Evolutionary conservation across 2,797 vertebrate genomes (phyloP).

Genomic region (Periophthalmus magnuspinnatus): DNA sequence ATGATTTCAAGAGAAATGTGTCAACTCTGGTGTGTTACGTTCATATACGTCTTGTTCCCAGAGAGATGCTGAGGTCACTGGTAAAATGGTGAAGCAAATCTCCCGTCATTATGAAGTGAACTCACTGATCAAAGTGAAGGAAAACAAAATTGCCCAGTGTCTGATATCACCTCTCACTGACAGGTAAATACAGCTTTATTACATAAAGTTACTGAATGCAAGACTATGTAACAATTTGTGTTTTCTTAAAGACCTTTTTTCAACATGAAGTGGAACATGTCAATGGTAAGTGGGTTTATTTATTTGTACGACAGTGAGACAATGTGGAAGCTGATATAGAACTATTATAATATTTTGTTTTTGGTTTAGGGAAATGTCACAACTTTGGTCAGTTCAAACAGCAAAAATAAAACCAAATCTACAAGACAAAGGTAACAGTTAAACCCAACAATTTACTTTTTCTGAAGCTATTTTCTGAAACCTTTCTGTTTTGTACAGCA

Average conservation of each 20-base stretch:
- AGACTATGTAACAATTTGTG: not conserved
- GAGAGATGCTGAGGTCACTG: constrained; percentile 54
- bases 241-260: constrained; percentile 51
- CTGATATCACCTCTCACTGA: constrained; percentile 31
- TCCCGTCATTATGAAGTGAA: constrained; percentile 65
- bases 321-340: not conserved
- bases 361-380: constrained; percentile 41
- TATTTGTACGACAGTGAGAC: not conserved
- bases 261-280: constrained; percentile 51
- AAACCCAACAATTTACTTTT: not conserved
- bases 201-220: not conserved
- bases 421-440: constrained; percentile 52
- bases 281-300: constrained; percentile 55
- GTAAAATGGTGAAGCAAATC: constrained; percentile 72
- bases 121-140: constrained; percentile 26
- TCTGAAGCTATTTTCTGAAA: not conserved
- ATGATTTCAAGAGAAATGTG: too few relatives aligned
- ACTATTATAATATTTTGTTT: constrained; percentile 21
- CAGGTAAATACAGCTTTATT: constrained; percentile 49
- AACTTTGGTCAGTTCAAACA: constrained; percentile 40
- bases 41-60: constrained; percentile 25
- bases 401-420: constrained; percentile 34
- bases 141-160: constrained; percentile 7
- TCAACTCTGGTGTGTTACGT: not conserved
- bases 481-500: constrained; percentile 67